Percentiles rank a stretch among this genome's conserved stretches.
Conservation (phyloP, 2,113 vertebrate genomes). For the Rattus norvegicus region DNA sequence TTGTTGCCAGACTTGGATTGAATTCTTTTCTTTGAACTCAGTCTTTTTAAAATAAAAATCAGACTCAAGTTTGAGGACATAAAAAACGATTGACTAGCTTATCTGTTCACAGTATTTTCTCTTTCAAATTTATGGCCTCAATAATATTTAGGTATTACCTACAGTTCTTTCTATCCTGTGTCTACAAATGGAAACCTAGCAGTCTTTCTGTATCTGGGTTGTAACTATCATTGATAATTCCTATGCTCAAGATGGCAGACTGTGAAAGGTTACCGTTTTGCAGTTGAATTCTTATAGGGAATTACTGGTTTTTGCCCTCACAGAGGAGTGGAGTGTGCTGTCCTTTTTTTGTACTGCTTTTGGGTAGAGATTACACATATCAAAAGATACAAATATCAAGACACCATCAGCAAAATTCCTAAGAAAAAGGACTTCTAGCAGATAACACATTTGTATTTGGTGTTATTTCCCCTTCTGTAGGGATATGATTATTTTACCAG, state of each 20-base stretch:
- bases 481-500: background rate
- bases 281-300: background rate
- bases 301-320: background rate
- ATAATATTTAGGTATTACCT: background rate
- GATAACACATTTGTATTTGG: background rate
- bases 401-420: background rate
- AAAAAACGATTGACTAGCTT: background rate
- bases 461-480: background rate
- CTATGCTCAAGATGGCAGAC: background rate
- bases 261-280: background rate
- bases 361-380: background rate
- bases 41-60: background rate
- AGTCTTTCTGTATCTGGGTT: background rate
- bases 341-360: background rate
- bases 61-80: background rate
- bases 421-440: background rate
- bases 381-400: background rate
- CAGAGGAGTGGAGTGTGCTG: background rate
- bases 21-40: background rate
- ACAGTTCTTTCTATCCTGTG: background rate
- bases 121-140: constrained; percentile 27
- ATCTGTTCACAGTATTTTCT: constrained; percentile 19
- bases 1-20: background rate
- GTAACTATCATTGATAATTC: background rate
- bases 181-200: background rate